Percentiles rank a stretch among this genome's conserved stretches.
Evolutionary conservation across 2,113 vertebrate genomes (phyloP).

Genomic region (Tetraodon nigroviridis): DNA sequence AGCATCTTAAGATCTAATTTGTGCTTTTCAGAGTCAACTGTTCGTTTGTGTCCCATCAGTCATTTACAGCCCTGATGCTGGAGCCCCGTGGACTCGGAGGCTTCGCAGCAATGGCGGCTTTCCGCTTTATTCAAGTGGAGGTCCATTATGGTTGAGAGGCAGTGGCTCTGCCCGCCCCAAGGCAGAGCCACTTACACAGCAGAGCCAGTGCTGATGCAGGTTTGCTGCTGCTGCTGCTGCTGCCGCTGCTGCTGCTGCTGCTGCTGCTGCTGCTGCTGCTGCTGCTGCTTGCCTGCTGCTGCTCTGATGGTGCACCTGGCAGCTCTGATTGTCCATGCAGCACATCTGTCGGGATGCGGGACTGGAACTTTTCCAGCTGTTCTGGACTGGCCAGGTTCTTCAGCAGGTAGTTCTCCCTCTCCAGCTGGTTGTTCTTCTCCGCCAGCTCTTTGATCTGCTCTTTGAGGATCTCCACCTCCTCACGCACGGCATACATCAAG

Average conservation of each 20-base stretch:
- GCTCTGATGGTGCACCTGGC: conserved; percentile 39
- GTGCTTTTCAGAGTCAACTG: conserved; percentile 59
- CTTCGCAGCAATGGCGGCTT: conserved; percentile 38
- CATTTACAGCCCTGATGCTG: conserved; percentile 58
- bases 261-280: too few species aligned
- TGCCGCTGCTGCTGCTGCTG: conserved; percentile 57
- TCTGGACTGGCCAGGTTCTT: conserved; percentile 96
- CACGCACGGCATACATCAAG: conserved; percentile 94
- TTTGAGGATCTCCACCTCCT: conserved; percentile 96
- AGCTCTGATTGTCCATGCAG: conserved; percentile 70
- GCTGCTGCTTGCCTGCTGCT: too few species aligned
- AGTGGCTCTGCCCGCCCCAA: conserved; percentile 97
- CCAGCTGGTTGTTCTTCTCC: conserved; percentile 96
- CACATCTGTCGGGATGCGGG: conserved; percentile 78
- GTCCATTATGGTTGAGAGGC: conserved; percentile 82
- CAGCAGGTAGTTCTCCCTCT: conserved; percentile 92
- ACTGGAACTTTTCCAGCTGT: conserved; percentile 95
- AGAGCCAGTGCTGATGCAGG: conserved; percentile 73
- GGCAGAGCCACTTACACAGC: conserved; percentile 88
- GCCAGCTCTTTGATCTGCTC: conserved; percentile 98
- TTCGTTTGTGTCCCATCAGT: conserved; percentile 62
- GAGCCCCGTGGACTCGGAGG: conserved; percentile 45
- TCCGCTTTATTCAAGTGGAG: conserved; percentile 72
- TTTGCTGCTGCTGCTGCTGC: conserved; percentile 55
- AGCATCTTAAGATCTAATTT: conserved; percentile 57